Conservation (phyloP, 2,888 invertebrate genomes). For the Dolichopus griseipennis region DNA sequence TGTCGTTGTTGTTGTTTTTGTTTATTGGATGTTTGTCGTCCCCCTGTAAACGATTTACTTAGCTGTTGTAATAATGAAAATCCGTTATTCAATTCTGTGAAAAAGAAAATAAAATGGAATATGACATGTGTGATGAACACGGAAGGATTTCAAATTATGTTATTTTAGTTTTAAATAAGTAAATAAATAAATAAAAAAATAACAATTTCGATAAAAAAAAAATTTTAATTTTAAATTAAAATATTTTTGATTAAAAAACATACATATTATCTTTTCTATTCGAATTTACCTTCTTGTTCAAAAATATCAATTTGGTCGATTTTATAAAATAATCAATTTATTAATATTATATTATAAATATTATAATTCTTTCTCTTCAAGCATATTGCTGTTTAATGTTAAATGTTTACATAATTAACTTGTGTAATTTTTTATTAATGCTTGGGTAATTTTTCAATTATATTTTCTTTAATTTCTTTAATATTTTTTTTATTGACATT, state of each 20-base stretch:
- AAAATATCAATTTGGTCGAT: neutral
- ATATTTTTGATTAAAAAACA: conserved; percentile 2
- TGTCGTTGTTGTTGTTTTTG: neutral
- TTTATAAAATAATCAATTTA: neutral
- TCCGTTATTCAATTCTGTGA: neutral
- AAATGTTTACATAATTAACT: no score
- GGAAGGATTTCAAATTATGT: neutral
- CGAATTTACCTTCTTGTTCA: neutral
- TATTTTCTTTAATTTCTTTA: neutral
- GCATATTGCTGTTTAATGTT: neutral
- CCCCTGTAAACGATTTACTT: neutral
- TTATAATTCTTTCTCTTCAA: neutral
- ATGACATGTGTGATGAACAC: neutral
- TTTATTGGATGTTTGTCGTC: neutral
- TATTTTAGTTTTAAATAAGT: neutral
- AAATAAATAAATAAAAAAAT: no score
- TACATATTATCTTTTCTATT: neutral
- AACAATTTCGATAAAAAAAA: neutral
- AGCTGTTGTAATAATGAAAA: neutral
- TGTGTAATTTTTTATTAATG: no score
- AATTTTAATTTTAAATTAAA: neutral
- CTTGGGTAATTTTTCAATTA: no score
- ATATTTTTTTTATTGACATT: neutral
- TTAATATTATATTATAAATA: no score
- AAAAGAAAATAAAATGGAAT: neutral